phyloP scores from a whole-genome alignment of 2,888 invertebrate genomes.

The Apoda limacodes region DNA sequence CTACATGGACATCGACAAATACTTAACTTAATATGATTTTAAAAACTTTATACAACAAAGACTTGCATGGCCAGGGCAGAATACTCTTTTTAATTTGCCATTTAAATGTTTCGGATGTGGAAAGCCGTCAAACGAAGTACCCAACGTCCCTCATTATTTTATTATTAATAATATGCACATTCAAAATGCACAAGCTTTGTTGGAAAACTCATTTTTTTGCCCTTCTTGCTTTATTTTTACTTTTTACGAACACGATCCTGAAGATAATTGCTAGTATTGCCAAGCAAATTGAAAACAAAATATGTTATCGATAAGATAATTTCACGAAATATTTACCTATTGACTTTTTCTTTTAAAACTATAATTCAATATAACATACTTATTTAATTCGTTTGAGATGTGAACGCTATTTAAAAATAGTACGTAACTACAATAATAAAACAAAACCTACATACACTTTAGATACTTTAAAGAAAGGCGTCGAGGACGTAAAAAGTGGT shows the following conservation, averaged over 20 bases:
- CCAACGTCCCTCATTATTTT: neutral
- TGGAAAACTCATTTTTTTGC: neutral
- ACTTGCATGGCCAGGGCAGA: constrained; percentile 1
- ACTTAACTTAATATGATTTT: constrained; percentile 4
- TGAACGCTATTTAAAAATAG: constrained; percentile 3
- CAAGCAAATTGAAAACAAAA: too few species aligned
- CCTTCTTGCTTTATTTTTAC: neutral
- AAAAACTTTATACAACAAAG: constrained; percentile 4
- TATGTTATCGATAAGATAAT: too few species aligned
- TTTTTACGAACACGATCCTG: neutral
- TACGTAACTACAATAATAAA: constrained; percentile 5
- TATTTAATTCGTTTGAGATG: too few species aligned
- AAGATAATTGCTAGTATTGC: too few species aligned
- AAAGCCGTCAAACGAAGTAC: neutral
- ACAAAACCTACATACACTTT: constrained; percentile 6
- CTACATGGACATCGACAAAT: too few species aligned
- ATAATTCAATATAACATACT: too few species aligned
- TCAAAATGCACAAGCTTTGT: constrained; percentile 2
- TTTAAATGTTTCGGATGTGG: constrained; percentile 2
- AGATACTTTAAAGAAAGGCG: constrained; percentile 12
- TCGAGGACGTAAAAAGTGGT: constrained; percentile 11
- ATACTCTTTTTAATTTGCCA: constrained; percentile 3
- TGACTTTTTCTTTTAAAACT: too few species aligned
- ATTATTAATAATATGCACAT: constrained; percentile 1
- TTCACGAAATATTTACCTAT: too few species aligned